Conservation (phyloP, 2,113 vertebrate genomes). For the Ictalurus punctatus region DNA sequence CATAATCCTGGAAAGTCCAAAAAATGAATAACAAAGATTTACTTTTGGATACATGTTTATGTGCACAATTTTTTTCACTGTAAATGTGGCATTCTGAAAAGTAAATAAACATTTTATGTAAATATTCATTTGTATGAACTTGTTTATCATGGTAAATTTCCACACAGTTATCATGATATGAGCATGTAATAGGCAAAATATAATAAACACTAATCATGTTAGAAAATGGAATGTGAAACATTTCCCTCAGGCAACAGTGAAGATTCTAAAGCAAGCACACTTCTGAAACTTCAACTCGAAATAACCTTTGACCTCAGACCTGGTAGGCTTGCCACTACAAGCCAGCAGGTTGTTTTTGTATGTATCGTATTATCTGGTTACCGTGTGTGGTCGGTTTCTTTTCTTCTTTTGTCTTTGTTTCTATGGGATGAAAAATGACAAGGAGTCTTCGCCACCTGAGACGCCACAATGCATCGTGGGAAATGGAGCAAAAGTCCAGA, state of each 20-base stretch:
- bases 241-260: neutral
- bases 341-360: neutral
- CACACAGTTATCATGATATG: neutral
- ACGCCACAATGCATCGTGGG: neutral
- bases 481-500: conserved; percentile 1
- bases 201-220: neutral
- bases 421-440: neutral
- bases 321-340: conserved; percentile 13
- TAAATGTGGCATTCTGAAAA: neutral
- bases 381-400: neutral
- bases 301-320: conserved; percentile 14
- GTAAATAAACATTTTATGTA: neutral
- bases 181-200: neutral
- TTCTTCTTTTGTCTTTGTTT: conserved; percentile 9
- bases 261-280: neutral
- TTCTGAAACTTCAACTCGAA: neutral
- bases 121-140: neutral
- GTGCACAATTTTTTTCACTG: no score
- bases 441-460: conserved; percentile 9
- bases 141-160: neutral
- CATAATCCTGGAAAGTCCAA: no score
- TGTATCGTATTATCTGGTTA: neutral
- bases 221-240: neutral
- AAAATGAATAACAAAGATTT: no score
- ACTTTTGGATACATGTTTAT: no score